These are phyloP conservation scores for Aricia artaxerxes DNA, from an alignment of 2,888 invertebrate genomes.

Conservation along the genomic window DNA sequence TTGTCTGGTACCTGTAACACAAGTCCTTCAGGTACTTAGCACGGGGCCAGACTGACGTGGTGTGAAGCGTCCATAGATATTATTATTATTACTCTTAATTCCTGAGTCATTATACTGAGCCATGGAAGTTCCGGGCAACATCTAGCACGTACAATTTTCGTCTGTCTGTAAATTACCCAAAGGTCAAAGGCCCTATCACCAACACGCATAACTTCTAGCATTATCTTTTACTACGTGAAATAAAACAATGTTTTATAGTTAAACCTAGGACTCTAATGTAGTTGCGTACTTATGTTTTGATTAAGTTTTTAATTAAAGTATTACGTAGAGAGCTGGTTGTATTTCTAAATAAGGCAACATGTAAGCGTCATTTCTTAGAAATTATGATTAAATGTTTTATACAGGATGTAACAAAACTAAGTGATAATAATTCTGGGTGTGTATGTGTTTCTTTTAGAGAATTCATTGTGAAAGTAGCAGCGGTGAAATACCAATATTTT, in stretches of 20 bases:
- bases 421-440: too few species aligned
- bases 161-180: background rate
- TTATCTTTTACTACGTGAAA: slow-evolving; percentile 1
- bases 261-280: background rate
- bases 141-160: background rate
- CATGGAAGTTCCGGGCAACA: too few species aligned
- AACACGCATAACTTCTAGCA: background rate
- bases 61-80: too few species aligned
- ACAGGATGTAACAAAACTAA: too few species aligned
- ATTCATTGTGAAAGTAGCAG: too few species aligned
- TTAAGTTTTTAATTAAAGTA: slow-evolving; percentile 22
- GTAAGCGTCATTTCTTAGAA: background rate
- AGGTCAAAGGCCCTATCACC: background rate
- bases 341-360: background rate
- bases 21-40: too few species aligned
- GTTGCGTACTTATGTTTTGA: background rate
- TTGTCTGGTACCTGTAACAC: too few species aligned
- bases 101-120: too few species aligned
- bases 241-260: slow-evolving; percentile 20
- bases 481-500: too few species aligned
- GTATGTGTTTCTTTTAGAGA: too few species aligned
- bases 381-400: background rate
- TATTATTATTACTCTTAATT: too few species aligned
- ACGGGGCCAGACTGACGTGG: too few species aligned
- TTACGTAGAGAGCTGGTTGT: background rate